phyloP scores from a whole-genome alignment of 2,113 vertebrate genomes.

The Anhinga anhinga region DNA sequence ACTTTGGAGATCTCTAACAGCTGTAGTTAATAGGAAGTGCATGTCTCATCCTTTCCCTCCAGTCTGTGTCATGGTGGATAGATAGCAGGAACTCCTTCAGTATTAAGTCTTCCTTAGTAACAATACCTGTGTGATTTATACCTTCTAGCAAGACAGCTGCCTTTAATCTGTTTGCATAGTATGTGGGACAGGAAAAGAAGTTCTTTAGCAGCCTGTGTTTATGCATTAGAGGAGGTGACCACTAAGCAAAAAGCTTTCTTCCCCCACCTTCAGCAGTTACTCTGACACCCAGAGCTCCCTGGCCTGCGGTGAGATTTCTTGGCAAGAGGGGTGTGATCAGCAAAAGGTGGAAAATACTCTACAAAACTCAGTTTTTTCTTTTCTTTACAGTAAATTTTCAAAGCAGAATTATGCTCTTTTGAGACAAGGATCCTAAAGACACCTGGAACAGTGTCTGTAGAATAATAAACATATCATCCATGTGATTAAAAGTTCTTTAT shows the following conservation, averaged over 20 bases:
- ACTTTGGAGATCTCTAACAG: background rate
- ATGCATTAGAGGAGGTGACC: accelerated
- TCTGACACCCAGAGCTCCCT: background rate
- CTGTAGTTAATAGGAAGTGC: background rate
- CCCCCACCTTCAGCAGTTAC: background rate
- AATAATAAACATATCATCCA: background rate
- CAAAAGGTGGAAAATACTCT: background rate
- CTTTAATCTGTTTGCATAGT: background rate
- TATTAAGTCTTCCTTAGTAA: background rate
- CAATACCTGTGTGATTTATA: background rate
- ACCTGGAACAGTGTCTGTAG: background rate
- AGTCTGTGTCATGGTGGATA: background rate
- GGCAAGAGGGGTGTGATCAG: background rate
- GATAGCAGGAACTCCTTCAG: background rate
- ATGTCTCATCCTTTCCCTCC: background rate
- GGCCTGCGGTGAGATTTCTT: background rate
- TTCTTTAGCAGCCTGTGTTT: background rate
- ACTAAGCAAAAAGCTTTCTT: background rate
- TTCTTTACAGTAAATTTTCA: background rate
- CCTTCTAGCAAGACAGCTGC: background rate
- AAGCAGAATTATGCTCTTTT: background rate
- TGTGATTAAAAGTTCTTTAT: background rate
- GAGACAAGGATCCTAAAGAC: background rate
- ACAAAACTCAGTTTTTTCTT: background rate
- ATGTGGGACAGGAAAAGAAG: background rate